Evolutionary conservation across 1,140 invertebrate genomes (phyloP), one percentile per base, ranked within the genome.

Genomic region (Prorops nasuta): DNA sequence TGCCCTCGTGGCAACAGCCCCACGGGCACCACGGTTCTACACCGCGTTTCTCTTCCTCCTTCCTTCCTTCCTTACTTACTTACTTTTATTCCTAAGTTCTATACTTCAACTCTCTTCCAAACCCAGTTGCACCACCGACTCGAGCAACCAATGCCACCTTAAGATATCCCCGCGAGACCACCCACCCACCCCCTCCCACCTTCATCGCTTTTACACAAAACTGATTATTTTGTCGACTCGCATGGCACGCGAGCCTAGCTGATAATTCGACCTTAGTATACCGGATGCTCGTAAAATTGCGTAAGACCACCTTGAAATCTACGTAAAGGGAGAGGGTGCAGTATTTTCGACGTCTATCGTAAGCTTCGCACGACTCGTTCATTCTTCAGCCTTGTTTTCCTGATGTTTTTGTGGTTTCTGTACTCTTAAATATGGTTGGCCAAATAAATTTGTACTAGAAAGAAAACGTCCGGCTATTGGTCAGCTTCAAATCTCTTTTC

Each of bases 151-250:
- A n/a, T n/a, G n/a, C n/a, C n/a, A n/a, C 35, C 40, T 15, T 22
- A 14, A 49, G 34, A 49, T 12, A 31, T 21, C 21, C 28, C 34
- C 35, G 14, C 39, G 37, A 15, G 32, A 31, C 41, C 31, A 22
- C 24, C 24, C 38, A 40, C 36, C 41, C 36, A 28, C 44, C 44
- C 39, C 55, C 49, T 35, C 17, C 40, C 42, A 44, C 17, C 55
- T 42, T 31, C 45, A 22, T 49, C 31, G 39, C 58, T n/a, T n/a
- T n/a, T n/a, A 54, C 52, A 57, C 56, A 49, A 53, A 52, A 49
- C 53, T 63, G 64, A 63, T 69, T 70, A 63, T 72, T 72, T 70
- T 66, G 63, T 66, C 65, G 65, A 70, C 60, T 56, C 12, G 43
- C 22, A 38, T 43, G 47, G 55, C 66, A 70, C 66, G 67, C 67